Percentiles rank a stretch among this genome's conserved stretches.
Conservation (phyloP, 2,888 invertebrate genomes). For the Dicyrtoma fusca region DNA sequence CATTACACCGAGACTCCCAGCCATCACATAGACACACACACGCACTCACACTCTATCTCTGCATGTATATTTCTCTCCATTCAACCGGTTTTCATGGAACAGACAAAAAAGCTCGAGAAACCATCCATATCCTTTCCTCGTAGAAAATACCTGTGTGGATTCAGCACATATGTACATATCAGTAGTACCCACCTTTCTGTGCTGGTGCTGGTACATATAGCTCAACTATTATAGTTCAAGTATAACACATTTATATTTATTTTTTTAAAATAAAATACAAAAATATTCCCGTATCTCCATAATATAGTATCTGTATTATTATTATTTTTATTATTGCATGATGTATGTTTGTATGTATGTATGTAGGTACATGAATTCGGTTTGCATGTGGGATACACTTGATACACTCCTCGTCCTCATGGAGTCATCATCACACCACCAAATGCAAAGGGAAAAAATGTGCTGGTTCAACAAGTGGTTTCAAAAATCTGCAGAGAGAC, state of each 20-base stretch:
- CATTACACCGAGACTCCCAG: not conserved
- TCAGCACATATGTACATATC: no score
- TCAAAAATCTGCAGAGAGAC: conserved; percentile 1
- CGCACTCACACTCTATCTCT: not conserved
- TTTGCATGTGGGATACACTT: no score
- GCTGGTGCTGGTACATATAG: not conserved
- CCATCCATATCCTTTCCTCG: conserved; percentile 6
- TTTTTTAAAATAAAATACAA: not conserved
- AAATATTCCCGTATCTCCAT: no score
- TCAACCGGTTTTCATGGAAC: conserved; percentile 34
- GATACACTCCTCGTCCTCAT: no score
- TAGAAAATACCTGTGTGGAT: not conserved
- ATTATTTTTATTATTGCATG: not conserved
- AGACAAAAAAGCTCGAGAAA: conserved; percentile 20
- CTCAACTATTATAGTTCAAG: not conserved
- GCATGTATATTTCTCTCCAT: conserved; percentile 15
- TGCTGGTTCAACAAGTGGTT: not conserved
- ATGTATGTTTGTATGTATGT: not conserved
- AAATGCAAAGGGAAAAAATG: not conserved
- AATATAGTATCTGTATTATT: no score
- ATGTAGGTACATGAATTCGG: no score
- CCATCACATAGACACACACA: not conserved
- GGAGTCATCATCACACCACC: no score
- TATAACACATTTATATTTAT: not conserved
- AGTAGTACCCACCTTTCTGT: no score